Evolutionary conservation across 2,888 invertebrate species (phyloP).

Genomic region (Tuberolachnus salignus): DNA sequence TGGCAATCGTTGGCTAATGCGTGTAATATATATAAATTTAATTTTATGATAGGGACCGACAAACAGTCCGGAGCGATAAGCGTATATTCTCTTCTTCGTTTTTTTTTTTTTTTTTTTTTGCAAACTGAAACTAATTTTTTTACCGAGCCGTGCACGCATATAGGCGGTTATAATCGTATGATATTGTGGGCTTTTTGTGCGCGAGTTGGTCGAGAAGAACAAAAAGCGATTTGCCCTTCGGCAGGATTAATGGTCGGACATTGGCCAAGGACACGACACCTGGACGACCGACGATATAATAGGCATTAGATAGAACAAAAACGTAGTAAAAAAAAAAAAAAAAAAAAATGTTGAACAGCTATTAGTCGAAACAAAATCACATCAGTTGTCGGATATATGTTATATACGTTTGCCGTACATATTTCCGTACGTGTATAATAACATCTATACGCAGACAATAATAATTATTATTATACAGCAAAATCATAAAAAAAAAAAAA

Average conservation of each 20-base stretch:
- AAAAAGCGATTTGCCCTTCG: slow-evolving; percentile 47
- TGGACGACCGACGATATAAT: background rate
- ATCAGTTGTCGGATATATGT: slow-evolving; percentile 1
- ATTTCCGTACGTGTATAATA: background rate
- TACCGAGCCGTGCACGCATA: background rate
- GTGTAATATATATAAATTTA: background rate
- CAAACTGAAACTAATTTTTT: slow-evolving; percentile 8
- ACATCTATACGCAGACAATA: background rate
- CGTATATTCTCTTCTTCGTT: background rate
- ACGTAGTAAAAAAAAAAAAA: background rate
- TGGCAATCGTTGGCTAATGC: background rate
- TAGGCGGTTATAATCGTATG: background rate
- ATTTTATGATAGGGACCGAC: slow-evolving; percentile 50
- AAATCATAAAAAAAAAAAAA: no score
- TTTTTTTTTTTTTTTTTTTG: background rate
- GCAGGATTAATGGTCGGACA: slow-evolving; percentile 34
- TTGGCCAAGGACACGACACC: slow-evolving; percentile 29
- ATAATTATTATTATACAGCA: background rate
- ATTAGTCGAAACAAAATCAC: slow-evolving; percentile 26
- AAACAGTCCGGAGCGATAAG: background rate
- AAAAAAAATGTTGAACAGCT: background rate
- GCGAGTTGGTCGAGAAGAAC: slow-evolving; percentile 20
- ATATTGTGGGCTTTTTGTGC: slow-evolving; percentile 1
- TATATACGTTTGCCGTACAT: background rate
- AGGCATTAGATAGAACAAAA: slow-evolving; percentile 7